Percentiles rank a stretch among this genome's conserved stretches.
Evolutionary conservation across 2,888 invertebrate species (phyloP).

Genomic region (Drosophila recens): DNA sequence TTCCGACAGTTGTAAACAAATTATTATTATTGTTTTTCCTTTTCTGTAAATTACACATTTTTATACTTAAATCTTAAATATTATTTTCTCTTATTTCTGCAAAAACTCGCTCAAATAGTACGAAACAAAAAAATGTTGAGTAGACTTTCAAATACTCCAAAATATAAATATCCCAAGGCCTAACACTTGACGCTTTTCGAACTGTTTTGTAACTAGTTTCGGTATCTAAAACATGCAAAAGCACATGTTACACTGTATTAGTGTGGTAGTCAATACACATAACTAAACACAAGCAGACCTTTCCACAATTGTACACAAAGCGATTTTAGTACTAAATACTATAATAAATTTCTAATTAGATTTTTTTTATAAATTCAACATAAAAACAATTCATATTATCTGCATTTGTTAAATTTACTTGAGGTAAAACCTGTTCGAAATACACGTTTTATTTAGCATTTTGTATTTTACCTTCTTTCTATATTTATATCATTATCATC

Average conservation of each 20-base stretch:
- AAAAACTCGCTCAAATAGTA: slow-evolving; percentile 35
- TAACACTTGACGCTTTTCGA: slow-evolving; percentile 42
- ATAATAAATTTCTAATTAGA: slow-evolving; percentile 32
- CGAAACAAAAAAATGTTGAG: slow-evolving; percentile 16
- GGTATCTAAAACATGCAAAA: slow-evolving; percentile 38
- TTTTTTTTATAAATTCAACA: slow-evolving; percentile 45
- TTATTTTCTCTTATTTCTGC: slow-evolving; percentile 33
- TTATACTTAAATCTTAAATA: slow-evolving; percentile 6
- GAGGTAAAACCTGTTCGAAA: slow-evolving; percentile 43
- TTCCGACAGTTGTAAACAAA: slow-evolving; percentile 31
- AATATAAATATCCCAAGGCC: slow-evolving; percentile 22
- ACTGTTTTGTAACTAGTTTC: slow-evolving; percentile 50
- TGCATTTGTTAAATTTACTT: slow-evolving; percentile 63
- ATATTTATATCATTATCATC: slow-evolving; percentile 38
- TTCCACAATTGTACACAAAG: slow-evolving; percentile 21
- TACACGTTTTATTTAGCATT: slow-evolving; percentile 67
- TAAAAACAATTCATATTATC: slow-evolving; percentile 25
- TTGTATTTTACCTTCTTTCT: slow-evolving; percentile 45
- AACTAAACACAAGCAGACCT: slow-evolving; percentile 18
- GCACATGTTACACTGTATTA: slow-evolving; percentile 54
- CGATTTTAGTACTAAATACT: not conserved
- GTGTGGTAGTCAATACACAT: slow-evolving; percentile 51
- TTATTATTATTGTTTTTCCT: slow-evolving; percentile 27
- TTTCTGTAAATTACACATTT: slow-evolving; percentile 17
- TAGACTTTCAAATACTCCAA: slow-evolving; percentile 27